Base-by-base conservation (phyloP, 2,888 invertebrate genomes). In the Chrysolina oricalcia region DNA sequence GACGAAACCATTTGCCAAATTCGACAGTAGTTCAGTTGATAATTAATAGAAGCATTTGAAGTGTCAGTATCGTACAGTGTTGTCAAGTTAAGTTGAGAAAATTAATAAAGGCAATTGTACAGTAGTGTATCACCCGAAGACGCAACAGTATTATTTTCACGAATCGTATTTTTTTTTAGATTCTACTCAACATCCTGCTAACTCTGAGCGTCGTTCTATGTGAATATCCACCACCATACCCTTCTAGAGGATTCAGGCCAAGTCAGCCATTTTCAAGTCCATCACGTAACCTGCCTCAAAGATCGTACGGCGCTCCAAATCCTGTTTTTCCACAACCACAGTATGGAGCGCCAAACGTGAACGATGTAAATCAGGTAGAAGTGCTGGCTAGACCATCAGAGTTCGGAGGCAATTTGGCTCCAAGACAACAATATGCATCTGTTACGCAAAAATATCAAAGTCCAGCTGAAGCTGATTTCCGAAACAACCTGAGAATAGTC, bases 201-300 rank as follows among this genome's bases (percentile, higher is more conserved):
- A 64, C 65, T 43, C 6, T 77, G 15, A 63, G 56, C 15, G 23
- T 66, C 46, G 66, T 63, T 11, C 53, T 67, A 17, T 80, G 78
- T 70, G 81, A 83, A 70, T 43, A 79, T 19, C 83, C 83, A 66
- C 81, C 82, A 1, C 82, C 81, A 43, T 81, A 79, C n/a, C 59
- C 72, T 21, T 46, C 71, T 10, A 70, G 76, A 69, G 74, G 74
- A 13, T 81, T 81, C 41, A 75, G 77, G 67, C 80, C 81, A n/a
- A 80, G 75, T 48, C 77, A 73, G 35, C 76, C 72, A 56, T 67
- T 78, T 21, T 68, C 65, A 10, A 64, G 71, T 10, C 78, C 80
- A 11, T 21, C 48, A 10, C 68, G 48, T 40, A 66, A 19, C 43
- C 72, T 64, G 35, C 46, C 66, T 41, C 67, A 70, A 63, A 70